Conservation (phyloP, 1,140 invertebrate species). For the Drosophila orosa region DNA sequence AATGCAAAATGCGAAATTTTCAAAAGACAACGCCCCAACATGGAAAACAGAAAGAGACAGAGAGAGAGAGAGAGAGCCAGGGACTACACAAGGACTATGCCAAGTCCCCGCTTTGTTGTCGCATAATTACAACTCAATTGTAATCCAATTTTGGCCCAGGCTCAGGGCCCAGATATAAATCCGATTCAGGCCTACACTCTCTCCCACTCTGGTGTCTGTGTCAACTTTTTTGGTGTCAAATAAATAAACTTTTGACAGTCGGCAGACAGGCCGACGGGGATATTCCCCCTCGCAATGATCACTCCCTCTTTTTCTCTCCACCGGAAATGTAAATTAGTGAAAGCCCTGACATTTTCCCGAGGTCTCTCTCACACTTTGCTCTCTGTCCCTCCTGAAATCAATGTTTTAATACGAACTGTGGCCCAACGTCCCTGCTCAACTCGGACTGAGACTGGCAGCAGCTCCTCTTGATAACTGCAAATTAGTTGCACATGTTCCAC, state of each 20-base stretch:
- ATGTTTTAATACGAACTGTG: constrained; percentile 36
- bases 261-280: constrained; percentile 62
- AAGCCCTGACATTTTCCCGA: constrained; percentile 2
- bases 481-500: constrained; percentile 80
- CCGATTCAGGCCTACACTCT: constrained; percentile 56
- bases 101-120: constrained; percentile 64
- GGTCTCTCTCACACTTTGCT: no score
- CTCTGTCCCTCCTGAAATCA: constrained; percentile 5
- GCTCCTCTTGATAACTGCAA: constrained; percentile 62
- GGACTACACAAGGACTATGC: neutral
- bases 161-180: constrained; percentile 71
- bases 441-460: neutral
- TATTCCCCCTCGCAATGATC: no score
- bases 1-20: constrained; percentile 80
- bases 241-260: constrained; percentile 81
- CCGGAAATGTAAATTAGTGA: constrained; percentile 59
- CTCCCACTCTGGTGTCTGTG: constrained; percentile 66
- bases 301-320: neutral
- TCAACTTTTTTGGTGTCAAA: constrained; percentile 79
- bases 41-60: constrained; percentile 48
- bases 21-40: constrained; percentile 67
- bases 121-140: constrained; percentile 83
- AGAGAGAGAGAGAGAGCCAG: constrained; percentile 2
- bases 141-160: constrained; percentile 79
- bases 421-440: no score